phyloP scores from a whole-genome alignment of 2,797 vertebrate genomes.

The Scolopax rusticola region DNA sequence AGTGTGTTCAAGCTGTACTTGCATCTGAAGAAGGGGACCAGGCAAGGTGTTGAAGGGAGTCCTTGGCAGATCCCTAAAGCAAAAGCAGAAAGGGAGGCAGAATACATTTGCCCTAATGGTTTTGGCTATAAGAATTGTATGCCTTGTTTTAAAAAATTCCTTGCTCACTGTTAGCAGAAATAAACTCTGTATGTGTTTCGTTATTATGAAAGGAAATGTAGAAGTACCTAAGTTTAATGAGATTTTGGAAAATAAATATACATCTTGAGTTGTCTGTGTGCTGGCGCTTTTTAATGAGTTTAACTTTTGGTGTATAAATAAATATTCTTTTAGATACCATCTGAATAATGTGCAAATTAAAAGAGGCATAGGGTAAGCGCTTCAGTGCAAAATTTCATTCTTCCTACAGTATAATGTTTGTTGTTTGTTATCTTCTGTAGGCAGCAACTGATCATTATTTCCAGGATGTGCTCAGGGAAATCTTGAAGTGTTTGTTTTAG shows the following conservation, averaged over 20 bases:
- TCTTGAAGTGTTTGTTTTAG: conserved; percentile 66
- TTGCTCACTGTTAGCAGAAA: background rate
- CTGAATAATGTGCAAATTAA: conserved; percentile 46
- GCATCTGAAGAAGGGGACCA: background rate
- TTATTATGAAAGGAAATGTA: conserved; percentile 14
- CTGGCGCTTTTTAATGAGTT: conserved; percentile 47
- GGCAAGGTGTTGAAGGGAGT: background rate
- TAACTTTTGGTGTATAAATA: conserved; percentile 43
- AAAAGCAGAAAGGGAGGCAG: background rate
- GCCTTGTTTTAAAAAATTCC: background rate
- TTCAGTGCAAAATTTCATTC: conserved; percentile 9
- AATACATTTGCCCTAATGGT: background rate
- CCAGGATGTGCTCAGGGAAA: conserved; percentile 57
- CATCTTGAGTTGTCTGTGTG: conserved; percentile 2
- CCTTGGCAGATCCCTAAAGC: background rate
- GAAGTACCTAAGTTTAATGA: conserved; percentile 50
- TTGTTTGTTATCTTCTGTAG: conserved; percentile 59
- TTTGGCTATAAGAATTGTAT: background rate
- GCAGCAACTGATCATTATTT: conserved; percentile 66
- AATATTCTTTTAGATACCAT: conserved; percentile 39
- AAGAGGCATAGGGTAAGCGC: background rate
- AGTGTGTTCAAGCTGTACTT: background rate
- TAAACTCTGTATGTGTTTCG: background rate
- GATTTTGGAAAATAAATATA: conserved; percentile 63
- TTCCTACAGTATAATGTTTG: conserved; percentile 47